Evolutionary conservation across 1,140 invertebrate genomes (phyloP), one percentile per base, ranked within the genome.

Genomic region (Rhizoglyphus robini): DNA sequence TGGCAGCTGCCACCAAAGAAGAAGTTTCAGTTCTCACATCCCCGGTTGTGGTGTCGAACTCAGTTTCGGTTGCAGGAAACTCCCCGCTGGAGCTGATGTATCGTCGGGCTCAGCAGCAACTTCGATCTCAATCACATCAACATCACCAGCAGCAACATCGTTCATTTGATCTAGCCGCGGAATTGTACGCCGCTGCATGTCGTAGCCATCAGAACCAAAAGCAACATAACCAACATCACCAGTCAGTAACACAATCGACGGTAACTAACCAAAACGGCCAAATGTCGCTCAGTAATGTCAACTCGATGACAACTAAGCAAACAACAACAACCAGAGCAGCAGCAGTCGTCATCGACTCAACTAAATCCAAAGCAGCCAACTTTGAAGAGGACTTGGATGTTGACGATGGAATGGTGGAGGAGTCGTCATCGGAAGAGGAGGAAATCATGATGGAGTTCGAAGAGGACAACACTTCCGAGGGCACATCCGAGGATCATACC

Each of bases 161-260:
- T 8, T 54, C 51, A 54, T 54, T 54, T 54, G 51, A 54, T 54
- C 51, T 54, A 11, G 51, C 51, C 51, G 51, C 51, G 51, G 51
- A 54, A 54, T 54, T 54, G 51, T 54, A 54, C 20, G 51, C 51
- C 8, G 51, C 31, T 23, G 51, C 51, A 25, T 54, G 51, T 54
- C 23, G 51, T 32, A 27, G 8, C 51, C 51, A 25, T 27, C 51
- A 27, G 8, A 5, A 32, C 8, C 23, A 23, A 8, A 8, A 20
- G 8, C 51, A 54, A 8, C 51, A 54, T 23, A 8, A 54, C 51
- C 51, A 54, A 8, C 51, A 15, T 32, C 51, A 54, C 23, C 8
- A 32, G 23, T 32, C 23, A 54, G 8, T 18, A 18, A 18, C 36
- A 41, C 36, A 41, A 41, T 8, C n/a, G n/a, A n/a, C n/a, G n/a